A percentile compares a stretch with the other conserved stretches of the same genome.
phyloP scores from a whole-genome alignment of 1,140 invertebrate species.

The Drosophila tsacasi region DNA sequence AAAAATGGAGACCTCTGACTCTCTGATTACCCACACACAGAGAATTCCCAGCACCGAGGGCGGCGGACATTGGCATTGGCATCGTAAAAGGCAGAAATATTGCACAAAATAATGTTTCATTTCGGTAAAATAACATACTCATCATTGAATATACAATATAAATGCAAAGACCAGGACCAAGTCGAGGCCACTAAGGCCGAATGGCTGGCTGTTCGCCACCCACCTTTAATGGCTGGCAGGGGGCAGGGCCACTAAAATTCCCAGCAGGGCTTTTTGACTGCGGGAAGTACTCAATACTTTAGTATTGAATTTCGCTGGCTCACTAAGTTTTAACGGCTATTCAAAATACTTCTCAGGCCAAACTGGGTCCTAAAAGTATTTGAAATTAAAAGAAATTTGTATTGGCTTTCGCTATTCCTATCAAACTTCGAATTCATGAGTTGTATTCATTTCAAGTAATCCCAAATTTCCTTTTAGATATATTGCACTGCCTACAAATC shows the following conservation, averaged over 20 bases:
- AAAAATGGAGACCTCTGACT: slow-evolving; percentile 21
- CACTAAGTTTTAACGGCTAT: slow-evolving; percentile 1
- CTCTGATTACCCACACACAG: slow-evolving; percentile 8
- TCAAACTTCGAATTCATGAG: too few species aligned
- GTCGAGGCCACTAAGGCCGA: slow-evolving; percentile 2
- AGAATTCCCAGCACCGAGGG: slow-evolving; percentile 21
- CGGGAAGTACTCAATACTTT: neutral
- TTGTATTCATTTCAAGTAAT: neutral
- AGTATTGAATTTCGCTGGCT: neutral
- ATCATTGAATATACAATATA: slow-evolving; percentile 75
- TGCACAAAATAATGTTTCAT: slow-evolving; percentile 71
- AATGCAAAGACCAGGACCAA: slow-evolving; percentile 52
- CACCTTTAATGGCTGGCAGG: slow-evolving; percentile 34
- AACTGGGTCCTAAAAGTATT: neutral
- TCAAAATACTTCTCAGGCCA: neutral
- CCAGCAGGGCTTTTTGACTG: slow-evolving; percentile 10
- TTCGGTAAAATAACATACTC: slow-evolving; percentile 76
- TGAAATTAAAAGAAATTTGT: slow-evolving; percentile 4
- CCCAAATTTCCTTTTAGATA: slow-evolving; percentile 18
- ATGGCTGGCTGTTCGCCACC: neutral
- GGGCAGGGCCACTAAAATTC: slow-evolving; percentile 5
- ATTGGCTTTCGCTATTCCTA: neutral
- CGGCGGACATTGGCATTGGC: slow-evolving; percentile 32
- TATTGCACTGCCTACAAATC: slow-evolving; percentile 14
- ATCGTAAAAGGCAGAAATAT: slow-evolving; percentile 71